Conservation (phyloP, 2,797 vertebrate genomes). For the Manis javanica region DNA sequence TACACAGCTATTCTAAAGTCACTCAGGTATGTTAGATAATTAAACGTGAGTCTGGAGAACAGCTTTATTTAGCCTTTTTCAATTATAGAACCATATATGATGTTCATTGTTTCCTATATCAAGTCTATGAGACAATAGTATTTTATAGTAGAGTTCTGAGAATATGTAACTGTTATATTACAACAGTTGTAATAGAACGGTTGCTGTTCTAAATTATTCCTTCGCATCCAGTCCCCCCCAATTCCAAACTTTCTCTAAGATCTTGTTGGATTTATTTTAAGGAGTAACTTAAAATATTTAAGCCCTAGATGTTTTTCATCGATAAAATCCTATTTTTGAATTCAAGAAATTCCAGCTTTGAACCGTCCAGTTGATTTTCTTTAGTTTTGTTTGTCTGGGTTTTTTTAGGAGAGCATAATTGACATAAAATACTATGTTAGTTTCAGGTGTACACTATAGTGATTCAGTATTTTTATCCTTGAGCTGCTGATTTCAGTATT, state of each 20-base stretch:
- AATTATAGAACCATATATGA: conserved; percentile 83
- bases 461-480: too few relatives aligned
- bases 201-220: not conserved
- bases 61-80: conserved; percentile 86
- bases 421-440: too few relatives aligned
- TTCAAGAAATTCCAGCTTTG: not conserved
- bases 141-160: conserved; percentile 11
- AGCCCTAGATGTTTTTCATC: not conserved
- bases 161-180: not conserved
- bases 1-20: conserved; percentile 85
- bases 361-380: not conserved
- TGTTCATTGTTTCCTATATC: conserved; percentile 76
- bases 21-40: conserved; percentile 86
- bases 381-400: too few relatives aligned
- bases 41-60: conserved; percentile 85
- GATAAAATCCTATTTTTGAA: conserved; percentile 13
- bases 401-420: too few relatives aligned
- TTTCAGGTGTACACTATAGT: too few relatives aligned
- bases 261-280: conserved; percentile 16
- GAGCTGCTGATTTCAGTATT: too few relatives aligned
- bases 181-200: not conserved
- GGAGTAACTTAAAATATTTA: not conserved
- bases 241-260: not conserved
- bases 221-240: not conserved
- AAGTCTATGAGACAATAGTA: conserved; percentile 30